phyloP scores from a whole-genome alignment of 2,797 vertebrate genomes.

The Etheostoma nigrum region DNA sequence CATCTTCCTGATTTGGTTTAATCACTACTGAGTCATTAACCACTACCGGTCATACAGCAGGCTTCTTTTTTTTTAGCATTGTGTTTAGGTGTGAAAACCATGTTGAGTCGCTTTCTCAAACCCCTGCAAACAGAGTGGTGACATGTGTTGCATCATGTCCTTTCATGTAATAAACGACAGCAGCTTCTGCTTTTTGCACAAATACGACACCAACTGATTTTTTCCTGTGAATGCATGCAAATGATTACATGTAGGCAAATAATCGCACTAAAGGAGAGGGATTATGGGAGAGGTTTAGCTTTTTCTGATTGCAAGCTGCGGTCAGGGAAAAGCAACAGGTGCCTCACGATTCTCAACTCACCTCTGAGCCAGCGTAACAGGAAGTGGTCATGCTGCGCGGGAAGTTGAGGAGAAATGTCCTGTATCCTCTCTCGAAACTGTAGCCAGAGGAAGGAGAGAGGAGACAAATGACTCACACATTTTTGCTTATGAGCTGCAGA shows the following conservation, averaged over 20 bases:
- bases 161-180: slow-evolving; percentile 22
- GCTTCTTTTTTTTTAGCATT: not conserved
- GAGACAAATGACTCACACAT: not conserved
- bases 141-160: slow-evolving; percentile 21
- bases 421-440: slow-evolving; percentile 92
- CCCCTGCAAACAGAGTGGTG: not conserved
- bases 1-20: not conserved
- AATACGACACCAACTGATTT: not conserved
- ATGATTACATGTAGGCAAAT: not conserved
- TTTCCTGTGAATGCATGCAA: not conserved
- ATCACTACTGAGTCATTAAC: not conserved
- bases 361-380: slow-evolving; percentile 97
- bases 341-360: slow-evolving; percentile 61
- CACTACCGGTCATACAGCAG: not conserved
- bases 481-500: not conserved
- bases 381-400: slow-evolving; percentile 91
- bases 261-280: not conserved
- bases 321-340: not conserved
- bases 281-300: not conserved
- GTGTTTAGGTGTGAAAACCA: not conserved
- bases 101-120: slow-evolving; percentile 28
- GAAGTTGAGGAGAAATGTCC: slow-evolving; percentile 90
- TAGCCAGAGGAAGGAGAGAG: not conserved
- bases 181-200: slow-evolving; percentile 30
- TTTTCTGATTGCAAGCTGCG: not conserved